These are phyloP conservation scores for Camponotus vicinus DNA, from an alignment of 1,140 invertebrate species.

Conservation along the genomic window DNA sequence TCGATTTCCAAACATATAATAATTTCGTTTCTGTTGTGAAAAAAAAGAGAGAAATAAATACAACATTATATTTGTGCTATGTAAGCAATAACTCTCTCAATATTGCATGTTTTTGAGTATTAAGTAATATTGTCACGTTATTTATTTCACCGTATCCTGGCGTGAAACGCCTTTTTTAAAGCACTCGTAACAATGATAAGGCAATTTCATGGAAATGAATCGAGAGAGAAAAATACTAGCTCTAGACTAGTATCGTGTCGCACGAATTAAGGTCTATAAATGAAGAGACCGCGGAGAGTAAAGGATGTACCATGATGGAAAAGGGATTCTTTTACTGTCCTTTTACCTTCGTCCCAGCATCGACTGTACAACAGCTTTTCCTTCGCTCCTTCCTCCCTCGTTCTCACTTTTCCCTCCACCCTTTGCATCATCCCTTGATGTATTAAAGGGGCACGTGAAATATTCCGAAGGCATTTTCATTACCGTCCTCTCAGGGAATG, in stretches of 20 bases:
- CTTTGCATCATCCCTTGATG: conserved; percentile 38
- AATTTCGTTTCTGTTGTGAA: neutral
- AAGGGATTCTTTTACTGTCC: conserved; percentile 58
- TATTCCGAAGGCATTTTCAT: conserved; percentile 70
- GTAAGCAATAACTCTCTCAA: neutral
- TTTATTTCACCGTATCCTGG: neutral
- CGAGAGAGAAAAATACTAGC: conserved; percentile 11
- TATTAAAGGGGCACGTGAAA: conserved; percentile 68
- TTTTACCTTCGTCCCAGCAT: conserved; percentile 54
- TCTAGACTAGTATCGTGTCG: neutral
- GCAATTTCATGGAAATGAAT: conserved; percentile 26
- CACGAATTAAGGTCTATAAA: conserved; percentile 58
- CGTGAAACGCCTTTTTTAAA: neutral
- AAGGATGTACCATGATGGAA: conserved; percentile 36
- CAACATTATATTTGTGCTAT: neutral
- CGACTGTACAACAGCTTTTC: conserved; percentile 32
- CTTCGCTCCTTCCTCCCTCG: conserved; percentile 7
- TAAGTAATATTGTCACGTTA: neutral
- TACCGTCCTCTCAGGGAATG: conserved; percentile 59
- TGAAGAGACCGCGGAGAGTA: conserved; percentile 12
- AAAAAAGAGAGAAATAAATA: conserved; percentile 27
- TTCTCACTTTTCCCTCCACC: conserved; percentile 16
- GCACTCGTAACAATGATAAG: conserved; percentile 8
- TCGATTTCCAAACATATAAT: neutral
- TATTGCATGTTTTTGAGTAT: neutral